Evolutionary conservation across 2,888 invertebrate species (phyloP), one percentile per base, ranked within the genome.

Genomic region (Agriopis aurantiaria): DNA sequence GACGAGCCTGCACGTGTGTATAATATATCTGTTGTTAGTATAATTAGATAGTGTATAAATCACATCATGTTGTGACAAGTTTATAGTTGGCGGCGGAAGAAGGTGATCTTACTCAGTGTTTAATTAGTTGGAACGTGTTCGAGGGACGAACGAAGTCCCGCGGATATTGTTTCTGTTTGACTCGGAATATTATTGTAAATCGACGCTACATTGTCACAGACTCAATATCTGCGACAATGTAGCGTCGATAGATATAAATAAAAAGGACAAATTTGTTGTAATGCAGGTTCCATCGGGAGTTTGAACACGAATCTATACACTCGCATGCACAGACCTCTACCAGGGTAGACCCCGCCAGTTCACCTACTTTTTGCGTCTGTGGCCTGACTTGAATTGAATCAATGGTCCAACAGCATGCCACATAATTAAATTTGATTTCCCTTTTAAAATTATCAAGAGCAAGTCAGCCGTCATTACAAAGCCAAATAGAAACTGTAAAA

Each of bases 1-100:
- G 41, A 8, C 14, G 8, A 14, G 23, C 6, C 33, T 5, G 12
- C 51, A 61, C 59, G 48, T 41, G 69, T 68, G 65, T 63, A 69
- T 60, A 68, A 73, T 61, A 68, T 67, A 65, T 65, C 14, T 67
- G 63, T 52, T 41, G 43, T 61, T 69, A 70, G 58, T 14, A 2
- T 59, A 62, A 63, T 14, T 55, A 59, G 55, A 43, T 65, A 62
- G 65, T 56, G 7, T 14, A 58, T 66, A 62, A 57, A 65, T 62
- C 46, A 53, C 58, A 57, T 48, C 62, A 62, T 66, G 62, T 59
- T 58, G 52, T 70, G 48, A 48, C 33, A 33, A 45, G 11, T 61
- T 52, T 61, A 48, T 40, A 53, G 48, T 46, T 10, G 41, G 33
- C 48, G 55, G 55, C 12, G 17, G 55, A 33, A 45, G n/a, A 49